Conservation (phyloP, 2,888 invertebrate genomes). For the Empis livida region DNA sequence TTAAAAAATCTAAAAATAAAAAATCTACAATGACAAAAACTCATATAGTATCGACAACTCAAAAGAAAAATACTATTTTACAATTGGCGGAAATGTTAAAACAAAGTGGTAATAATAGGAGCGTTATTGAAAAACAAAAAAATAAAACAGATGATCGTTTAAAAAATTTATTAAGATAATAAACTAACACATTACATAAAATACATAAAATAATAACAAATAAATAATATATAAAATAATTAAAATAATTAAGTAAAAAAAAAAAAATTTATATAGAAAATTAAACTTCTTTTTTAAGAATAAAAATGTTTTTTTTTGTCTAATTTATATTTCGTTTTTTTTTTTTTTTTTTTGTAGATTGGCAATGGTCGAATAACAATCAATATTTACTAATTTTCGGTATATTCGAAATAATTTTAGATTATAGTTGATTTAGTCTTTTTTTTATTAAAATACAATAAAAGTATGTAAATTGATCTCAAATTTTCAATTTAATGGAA, state of each 20-base stretch:
- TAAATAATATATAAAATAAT: too few species aligned
- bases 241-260: too few species aligned
- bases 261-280: too few species aligned
- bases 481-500: slow-evolving; percentile 9
- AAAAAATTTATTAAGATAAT: slow-evolving; percentile 13
- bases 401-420: too few species aligned
- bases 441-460: not conserved
- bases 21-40: not conserved
- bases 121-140: slow-evolving; percentile 3
- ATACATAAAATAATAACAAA: too few species aligned
- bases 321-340: too few species aligned
- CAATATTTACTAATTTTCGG: too few species aligned
- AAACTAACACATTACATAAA: not conserved
- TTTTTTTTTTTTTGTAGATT: too few species aligned
- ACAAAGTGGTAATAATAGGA: not conserved
- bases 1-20: slow-evolving; percentile 3
- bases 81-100: slow-evolving; percentile 9
- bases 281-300: too few species aligned
- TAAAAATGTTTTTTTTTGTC: not conserved
- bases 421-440: not conserved
- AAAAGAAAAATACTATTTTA: slow-evolving; percentile 9
- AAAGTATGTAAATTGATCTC: not conserved
- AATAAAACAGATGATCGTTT: slow-evolving; percentile 4
- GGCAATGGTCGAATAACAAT: too few species aligned
- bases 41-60: slow-evolving; percentile 7